phyloP scores from a whole-genome alignment of 2,113 vertebrate genomes.

The Zosterops hypoxanthus region DNA sequence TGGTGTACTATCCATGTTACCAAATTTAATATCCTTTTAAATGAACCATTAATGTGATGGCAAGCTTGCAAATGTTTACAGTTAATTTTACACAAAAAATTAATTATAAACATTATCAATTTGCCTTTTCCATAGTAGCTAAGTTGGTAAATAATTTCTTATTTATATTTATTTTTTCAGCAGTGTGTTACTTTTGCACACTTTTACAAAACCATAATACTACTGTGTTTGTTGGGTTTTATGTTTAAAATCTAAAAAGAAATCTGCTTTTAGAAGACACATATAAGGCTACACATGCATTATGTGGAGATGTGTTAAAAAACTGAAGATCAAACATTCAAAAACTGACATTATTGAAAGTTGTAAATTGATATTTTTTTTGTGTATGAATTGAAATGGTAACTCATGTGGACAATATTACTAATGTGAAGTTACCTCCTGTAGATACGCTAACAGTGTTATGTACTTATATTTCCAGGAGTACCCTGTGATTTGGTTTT shows the following conservation, averaged over 20 bases:
- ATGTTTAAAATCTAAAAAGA: slow-evolving; percentile 53
- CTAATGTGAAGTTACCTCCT: slow-evolving; percentile 75
- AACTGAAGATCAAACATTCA: slow-evolving; percentile 65
- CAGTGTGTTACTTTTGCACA: slow-evolving; percentile 74
- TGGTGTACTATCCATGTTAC: neutral
- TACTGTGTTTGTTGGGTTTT: slow-evolving; percentile 73
- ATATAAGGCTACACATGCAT: slow-evolving; percentile 37
- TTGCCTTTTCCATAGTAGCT: slow-evolving; percentile 31
- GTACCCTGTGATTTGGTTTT: slow-evolving; percentile 72
- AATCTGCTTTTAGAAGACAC: slow-evolving; percentile 56
- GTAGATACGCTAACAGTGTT: slow-evolving; percentile 83
- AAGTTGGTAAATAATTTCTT: slow-evolving; percentile 20
- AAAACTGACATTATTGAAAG: slow-evolving; percentile 68
- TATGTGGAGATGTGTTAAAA: slow-evolving; percentile 51
- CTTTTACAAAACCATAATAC: slow-evolving; percentile 73
- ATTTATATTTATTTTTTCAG: slow-evolving; percentile 73
- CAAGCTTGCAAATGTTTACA: slow-evolving; percentile 41
- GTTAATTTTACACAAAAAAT: slow-evolving; percentile 25
- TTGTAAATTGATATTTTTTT: slow-evolving; percentile 63
- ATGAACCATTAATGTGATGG: neutral
- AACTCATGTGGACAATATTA: slow-evolving; percentile 74
- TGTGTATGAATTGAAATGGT: slow-evolving; percentile 67
- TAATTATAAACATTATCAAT: slow-evolving; percentile 40
- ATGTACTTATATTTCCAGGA: slow-evolving; percentile 75
- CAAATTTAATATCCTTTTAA: slow-evolving; percentile 23